Conservation (phyloP, 2,113 vertebrate species). For the Tor tambroides region DNA sequence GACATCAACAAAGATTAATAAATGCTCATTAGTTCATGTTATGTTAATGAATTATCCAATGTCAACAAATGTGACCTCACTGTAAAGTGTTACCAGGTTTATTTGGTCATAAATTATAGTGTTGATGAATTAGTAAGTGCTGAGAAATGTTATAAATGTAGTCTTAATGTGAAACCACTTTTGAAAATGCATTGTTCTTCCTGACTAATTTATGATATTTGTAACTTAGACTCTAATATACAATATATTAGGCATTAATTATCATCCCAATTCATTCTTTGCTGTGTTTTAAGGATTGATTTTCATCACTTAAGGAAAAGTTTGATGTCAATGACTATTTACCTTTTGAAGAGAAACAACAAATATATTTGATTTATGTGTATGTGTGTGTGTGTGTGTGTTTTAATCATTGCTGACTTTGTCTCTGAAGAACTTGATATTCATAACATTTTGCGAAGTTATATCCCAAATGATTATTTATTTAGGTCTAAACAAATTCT, state of each 20-base stretch:
- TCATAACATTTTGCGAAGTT: neutral
- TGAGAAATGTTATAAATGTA: neutral
- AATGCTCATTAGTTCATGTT: neutral
- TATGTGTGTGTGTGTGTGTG: too few species aligned
- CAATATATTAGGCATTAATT: neutral
- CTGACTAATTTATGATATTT: neutral
- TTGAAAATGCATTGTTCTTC: neutral
- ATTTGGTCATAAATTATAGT: neutral
- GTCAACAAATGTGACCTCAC: too few species aligned
- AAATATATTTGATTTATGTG: neutral
- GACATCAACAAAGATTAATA: neutral
- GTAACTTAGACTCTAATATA: neutral
- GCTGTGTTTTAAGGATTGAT: neutral
- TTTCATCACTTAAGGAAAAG: neutral
- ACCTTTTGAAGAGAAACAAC: neutral
- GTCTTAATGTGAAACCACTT: too few species aligned
- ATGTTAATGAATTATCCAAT: neutral
- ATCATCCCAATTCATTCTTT: neutral
- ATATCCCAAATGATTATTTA: neutral
- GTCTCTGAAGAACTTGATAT: neutral
- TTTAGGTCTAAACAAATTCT: neutral
- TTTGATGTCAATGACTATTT: neutral
- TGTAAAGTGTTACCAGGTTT: neutral
- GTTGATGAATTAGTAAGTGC: neutral
- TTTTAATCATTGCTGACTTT: neutral